Conservation (phyloP, 2,888 invertebrate species). For the Pachycephus smyrnensis region DNA sequence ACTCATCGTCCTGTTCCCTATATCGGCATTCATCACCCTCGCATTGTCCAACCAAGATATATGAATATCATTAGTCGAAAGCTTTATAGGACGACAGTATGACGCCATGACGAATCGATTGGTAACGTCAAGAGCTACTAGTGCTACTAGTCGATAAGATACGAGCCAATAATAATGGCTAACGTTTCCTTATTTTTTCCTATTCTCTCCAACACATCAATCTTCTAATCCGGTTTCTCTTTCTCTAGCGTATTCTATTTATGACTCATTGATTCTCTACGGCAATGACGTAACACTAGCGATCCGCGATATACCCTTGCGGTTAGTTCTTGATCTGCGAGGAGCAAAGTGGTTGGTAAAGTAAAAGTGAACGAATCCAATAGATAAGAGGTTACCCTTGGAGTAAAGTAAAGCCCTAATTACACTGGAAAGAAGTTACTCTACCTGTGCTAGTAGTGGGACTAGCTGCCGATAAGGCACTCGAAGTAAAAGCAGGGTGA, state of each 20-base stretch:
- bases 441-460: neutral
- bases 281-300: neutral
- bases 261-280: neutral
- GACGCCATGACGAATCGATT: constrained; percentile 58
- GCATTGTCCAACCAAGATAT: constrained; percentile 30
- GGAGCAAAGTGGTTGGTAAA: neutral
- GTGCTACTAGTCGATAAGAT: constrained; percentile 3
- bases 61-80: constrained; percentile 58
- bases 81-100: constrained; percentile 50
- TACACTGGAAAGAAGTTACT: neutral
- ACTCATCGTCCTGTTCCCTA: constrained; percentile 27
- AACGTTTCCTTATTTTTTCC: neutral
- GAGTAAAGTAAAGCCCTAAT: neutral
- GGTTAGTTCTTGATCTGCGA: constrained; percentile 13
- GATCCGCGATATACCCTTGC: neutral
- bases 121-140: constrained; percentile 28
- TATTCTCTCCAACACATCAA: neutral
- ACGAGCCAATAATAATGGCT: neutral
- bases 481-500: neutral
- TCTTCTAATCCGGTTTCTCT: neutral
- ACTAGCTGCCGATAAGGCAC: neutral
- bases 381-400: neutral
- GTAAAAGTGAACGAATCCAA: neutral
- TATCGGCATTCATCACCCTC: constrained; percentile 43
- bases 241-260: neutral